Percentiles rank a stretch among this genome's conserved stretches.
Conservation (phyloP, 1,140 invertebrate genomes). For the Hermetia illucens region DNA sequence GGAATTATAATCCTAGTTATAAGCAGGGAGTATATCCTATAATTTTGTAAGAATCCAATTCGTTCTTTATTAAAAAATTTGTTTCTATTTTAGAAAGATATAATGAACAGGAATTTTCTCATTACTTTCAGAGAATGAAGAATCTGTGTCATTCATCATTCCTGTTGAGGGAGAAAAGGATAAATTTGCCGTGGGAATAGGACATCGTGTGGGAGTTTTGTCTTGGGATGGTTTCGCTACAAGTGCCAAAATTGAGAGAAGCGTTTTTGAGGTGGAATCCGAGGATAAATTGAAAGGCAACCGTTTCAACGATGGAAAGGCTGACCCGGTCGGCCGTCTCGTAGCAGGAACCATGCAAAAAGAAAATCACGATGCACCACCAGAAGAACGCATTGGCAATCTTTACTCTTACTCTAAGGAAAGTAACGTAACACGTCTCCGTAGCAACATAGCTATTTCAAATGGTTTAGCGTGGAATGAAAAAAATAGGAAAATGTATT, state of each 20-base stretch:
- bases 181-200: conserved; percentile 36
- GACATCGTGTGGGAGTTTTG: conserved; percentile 34
- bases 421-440: conserved; percentile 17
- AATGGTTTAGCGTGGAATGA: conserved; percentile 54
- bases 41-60: too few relatives aligned
- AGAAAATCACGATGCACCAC: neutral
- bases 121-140: too few relatives aligned
- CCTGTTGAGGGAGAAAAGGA: conserved; percentile 36
- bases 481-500: conserved; percentile 42
- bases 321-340: conserved; percentile 45
- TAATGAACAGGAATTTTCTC: too few relatives aligned
- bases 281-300: conserved; percentile 34
- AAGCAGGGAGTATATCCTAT: too few relatives aligned
- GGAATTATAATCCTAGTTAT: too few relatives aligned
- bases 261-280: conserved; percentile 29
- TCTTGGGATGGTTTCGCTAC: conserved; percentile 36
- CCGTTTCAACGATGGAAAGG: conserved; percentile 60
- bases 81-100: too few relatives aligned
- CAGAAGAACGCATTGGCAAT: conserved; percentile 17
- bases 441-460: conserved; percentile 11
- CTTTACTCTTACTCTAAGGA: conserved; percentile 33
- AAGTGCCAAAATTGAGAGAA: conserved; percentile 16
- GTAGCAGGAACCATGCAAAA: conserved; percentile 48
- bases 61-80: too few relatives aligned
- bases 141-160: conserved; percentile 33